phyloP scores from a whole-genome alignment of 2,797 vertebrate genomes.

The Sebastes matsubarae region DNA sequence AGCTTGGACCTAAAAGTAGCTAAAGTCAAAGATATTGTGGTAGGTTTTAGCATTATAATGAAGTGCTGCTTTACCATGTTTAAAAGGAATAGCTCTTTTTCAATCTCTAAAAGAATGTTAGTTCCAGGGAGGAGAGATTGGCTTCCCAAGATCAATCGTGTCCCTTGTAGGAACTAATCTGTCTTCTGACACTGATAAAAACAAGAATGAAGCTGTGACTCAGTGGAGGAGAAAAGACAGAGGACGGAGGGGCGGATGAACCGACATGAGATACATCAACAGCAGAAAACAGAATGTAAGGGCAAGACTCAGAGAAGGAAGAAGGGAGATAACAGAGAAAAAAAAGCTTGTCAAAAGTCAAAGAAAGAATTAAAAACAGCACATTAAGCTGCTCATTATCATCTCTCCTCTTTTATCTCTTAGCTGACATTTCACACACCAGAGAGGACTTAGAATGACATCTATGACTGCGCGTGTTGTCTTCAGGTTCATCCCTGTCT shows the following conservation, averaged over 20 bases:
- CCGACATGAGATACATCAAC: conserved; percentile 40
- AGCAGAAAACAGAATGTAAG: conserved; percentile 23
- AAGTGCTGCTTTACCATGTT: background rate
- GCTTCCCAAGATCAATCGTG: conserved; percentile 11
- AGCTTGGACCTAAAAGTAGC: no score
- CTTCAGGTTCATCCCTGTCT: conserved; percentile 15
- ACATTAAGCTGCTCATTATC: conserved; percentile 14
- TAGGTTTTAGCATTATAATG: no score
- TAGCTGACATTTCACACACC: background rate
- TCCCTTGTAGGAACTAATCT: conserved; percentile 33
- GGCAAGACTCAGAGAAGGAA: background rate
- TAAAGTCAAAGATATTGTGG: no score
- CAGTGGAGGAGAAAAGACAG: conserved; percentile 23
- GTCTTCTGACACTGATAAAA: conserved; percentile 49
- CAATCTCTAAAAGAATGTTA: background rate
- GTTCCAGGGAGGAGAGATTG: background rate
- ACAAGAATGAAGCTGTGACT: conserved; percentile 45
- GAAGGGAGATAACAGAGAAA: background rate
- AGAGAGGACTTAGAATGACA: conserved; percentile 2
- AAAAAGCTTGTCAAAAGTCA: background rate
- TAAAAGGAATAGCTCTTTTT: background rate
- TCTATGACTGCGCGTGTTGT: conserved; percentile 6
- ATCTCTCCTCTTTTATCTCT: conserved; percentile 1
- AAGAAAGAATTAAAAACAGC: conserved; percentile 2
- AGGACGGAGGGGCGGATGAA: conserved; percentile 20